Percentiles rank a stretch among this genome's conserved stretches.
phyloP scores from a whole-genome alignment of 1,140 invertebrate genomes.

The Agrypnia vestita region DNA sequence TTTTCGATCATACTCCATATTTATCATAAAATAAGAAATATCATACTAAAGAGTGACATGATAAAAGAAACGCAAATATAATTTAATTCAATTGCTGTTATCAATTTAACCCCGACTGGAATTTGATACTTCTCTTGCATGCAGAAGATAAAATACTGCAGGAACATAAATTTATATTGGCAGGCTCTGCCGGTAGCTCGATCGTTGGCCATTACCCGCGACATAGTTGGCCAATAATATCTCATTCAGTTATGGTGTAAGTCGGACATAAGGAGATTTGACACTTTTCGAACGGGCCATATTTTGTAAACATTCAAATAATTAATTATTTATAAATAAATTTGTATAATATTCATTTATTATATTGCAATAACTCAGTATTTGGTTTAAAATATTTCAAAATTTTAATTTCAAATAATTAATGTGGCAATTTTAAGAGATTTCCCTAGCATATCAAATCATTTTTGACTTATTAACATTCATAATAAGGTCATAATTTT shows the following conservation, averaged over 20 bases:
- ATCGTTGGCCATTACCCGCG: constrained; percentile 36
- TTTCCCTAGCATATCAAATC: no score
- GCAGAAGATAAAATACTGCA: background rate
- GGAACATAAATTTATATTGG: constrained; percentile 34
- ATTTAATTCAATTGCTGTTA: background rate
- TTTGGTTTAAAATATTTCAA: no score
- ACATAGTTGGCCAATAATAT: constrained; percentile 32
- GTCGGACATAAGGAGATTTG: background rate
- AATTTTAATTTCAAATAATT: no score
- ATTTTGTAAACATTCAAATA: background rate
- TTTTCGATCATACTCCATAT: no score
- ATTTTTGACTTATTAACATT: no score
- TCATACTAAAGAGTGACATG: no score
- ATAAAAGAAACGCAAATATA: background rate
- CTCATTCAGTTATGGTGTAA: constrained; percentile 38
- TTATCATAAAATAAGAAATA: no score
- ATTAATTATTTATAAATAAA: background rate
- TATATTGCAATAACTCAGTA: no score
- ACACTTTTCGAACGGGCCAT: background rate
- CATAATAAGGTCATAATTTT: no score
- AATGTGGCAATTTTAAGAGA: no score
- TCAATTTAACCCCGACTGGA: background rate
- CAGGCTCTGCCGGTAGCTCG: constrained; percentile 12
- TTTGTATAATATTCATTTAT: no score
- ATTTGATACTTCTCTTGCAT: background rate